Evolutionary conservation across 2,797 vertebrate species (phyloP).

Genomic region (Sebastes hubbsi): DNA sequence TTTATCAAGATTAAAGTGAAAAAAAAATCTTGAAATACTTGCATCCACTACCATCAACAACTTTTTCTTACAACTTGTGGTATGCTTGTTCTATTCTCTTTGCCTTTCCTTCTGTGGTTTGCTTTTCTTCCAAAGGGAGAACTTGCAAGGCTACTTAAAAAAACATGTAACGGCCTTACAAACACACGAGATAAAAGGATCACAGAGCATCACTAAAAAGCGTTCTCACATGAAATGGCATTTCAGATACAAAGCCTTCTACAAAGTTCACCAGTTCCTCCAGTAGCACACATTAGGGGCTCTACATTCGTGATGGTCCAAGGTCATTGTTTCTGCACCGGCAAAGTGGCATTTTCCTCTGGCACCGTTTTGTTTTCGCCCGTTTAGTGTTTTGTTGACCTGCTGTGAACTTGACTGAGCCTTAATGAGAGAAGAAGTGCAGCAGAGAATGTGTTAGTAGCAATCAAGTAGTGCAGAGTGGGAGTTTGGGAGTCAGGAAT

Average conservation of each 20-base stretch:
- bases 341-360: constrained; percentile 3
- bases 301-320: not conserved
- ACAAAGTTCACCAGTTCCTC: not conserved
- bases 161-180: not conserved
- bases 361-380: not conserved
- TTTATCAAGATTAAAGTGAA: not conserved
- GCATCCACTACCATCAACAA: not conserved
- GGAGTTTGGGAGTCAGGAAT: not conserved
- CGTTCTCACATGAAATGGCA: constrained; percentile 27
- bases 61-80: not conserved
- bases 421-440: constrained; percentile 16
- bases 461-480: not conserved
- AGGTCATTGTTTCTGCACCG: not conserved
- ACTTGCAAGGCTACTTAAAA: not conserved
- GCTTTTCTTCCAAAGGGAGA: not conserved
- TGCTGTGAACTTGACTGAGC: not conserved
- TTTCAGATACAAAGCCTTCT: constrained; percentile 21
- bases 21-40: not conserved
- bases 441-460: not conserved
- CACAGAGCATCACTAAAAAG: constrained; percentile 11
- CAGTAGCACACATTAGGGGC: constrained; percentile 3
- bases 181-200: constrained; percentile 22
- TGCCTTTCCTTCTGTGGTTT: not conserved
- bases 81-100: not conserved
- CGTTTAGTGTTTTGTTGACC: constrained; percentile 17